phyloP scores from a whole-genome alignment of 2,797 vertebrate species.

The Onychomys leucogaster region DNA sequence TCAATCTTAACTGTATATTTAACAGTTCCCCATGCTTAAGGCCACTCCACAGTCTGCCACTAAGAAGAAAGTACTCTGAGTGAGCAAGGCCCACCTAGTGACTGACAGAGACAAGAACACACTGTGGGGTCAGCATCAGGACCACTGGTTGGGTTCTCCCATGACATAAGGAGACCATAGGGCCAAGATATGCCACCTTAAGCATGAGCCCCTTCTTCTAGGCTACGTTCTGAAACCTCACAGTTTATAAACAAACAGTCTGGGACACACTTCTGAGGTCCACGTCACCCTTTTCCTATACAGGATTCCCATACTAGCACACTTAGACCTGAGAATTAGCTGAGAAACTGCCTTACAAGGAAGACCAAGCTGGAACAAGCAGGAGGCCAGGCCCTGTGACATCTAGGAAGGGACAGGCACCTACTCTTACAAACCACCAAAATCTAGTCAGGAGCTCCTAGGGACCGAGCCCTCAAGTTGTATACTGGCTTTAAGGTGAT shows the following conservation, averaged over 20 bases:
- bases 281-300: background rate
- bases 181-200: no score
- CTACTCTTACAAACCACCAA: no score
- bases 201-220: background rate
- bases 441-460: background rate
- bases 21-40: background rate
- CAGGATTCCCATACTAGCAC: no score
- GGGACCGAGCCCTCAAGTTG: background rate
- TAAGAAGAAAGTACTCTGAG: background rate
- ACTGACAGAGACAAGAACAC: background rate
- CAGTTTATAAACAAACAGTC: background rate
- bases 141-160: background rate
- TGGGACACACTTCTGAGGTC: background rate
- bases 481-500: background rate
- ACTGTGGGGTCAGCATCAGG: background rate
- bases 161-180: background rate
- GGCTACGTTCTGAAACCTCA: background rate
- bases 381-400: background rate
- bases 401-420: background rate
- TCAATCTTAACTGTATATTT: background rate
- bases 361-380: background rate
- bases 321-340: background rate
- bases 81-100: background rate
- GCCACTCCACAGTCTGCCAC: background rate
- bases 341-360: background rate